Evolutionary conservation across 2,888 invertebrate genomes (phyloP), one percentile per base, ranked within the genome.

Genomic region (Anorthoa munda): DNA sequence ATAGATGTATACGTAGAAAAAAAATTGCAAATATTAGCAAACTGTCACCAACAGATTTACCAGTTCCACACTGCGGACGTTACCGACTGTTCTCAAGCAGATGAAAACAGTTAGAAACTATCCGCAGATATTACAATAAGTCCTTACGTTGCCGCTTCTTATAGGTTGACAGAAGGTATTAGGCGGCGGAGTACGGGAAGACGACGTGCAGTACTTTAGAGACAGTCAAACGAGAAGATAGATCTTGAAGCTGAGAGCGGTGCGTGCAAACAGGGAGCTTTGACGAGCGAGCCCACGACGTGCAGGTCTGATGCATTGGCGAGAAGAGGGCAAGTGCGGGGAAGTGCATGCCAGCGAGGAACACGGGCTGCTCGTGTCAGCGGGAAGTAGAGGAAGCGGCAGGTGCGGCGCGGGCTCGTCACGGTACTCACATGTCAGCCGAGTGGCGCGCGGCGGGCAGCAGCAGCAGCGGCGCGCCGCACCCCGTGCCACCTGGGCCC

Each of bases 401-500:
- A 26, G 23, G 64, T 39, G 61, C 21, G 60, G 13, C 56, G 58
- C 26, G 11, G 31, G 60, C 60, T 66, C 67, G 67, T 31, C 56
- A 75, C 72, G 72, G 31, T 93, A 95, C 95, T 95, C 94, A 95
- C 95, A 91, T 88, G 80, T 92, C 91, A 85, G 89, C 85, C 69
- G 89, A 91, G 76, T 89, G 91, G 75, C 93, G 84, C 81, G 88
- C 79, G 79, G 93, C 88, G 82, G 91, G 90, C 86, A 89, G 92
- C 91, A 92, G 92, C 92, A 92, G 92, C 88, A 91, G 90, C 86
- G 89, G 90, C 67, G 81, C 84, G 64, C 66, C 81, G 68, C 45
- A 21, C 23, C 76, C 87, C 76, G 65, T 83, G 56, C 77, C 80
- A 63, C 82, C 88, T 85, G 87, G 80, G 69, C 84, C 88, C 86